Evolutionary conservation across 2,113 vertebrate species (phyloP), one percentile per base, ranked within the genome.

Genomic region (Brachyhypopomus occidentalis): DNA sequence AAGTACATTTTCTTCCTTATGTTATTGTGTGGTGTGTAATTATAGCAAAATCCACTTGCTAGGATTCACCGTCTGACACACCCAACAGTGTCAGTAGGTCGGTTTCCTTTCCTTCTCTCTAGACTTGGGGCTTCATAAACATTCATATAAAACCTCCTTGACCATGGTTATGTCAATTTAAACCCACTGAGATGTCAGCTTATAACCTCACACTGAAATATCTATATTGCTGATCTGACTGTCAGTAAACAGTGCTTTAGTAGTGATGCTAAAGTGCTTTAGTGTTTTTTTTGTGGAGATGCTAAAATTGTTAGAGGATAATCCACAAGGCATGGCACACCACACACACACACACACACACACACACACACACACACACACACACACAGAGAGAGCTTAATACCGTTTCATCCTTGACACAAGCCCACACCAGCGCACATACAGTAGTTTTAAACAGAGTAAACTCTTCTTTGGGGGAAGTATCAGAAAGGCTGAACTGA

Each of bases 271-370:
- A 22, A 66, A 63, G 52, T 62, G 12, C 45, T 14, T 52, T 14
- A 64, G 78, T 72, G 27, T 64, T 72, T 66, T 25, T 71, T 45
- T 56, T 48, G 41, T 62, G 41, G 72, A 45, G 71, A 69, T 41
- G 75, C 72, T 75, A 66, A 75, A 75, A 48, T 41, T 62, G 66
- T 82, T 27, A 55, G 60, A 59, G 19, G 67, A 82, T 82, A 77
- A 82, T 77, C 80, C 66, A 70, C 66, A 11, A 41, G 20, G 20
- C 36, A 69, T 70, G 66, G n/a, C 36, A 41, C 19, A 5, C 41
- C 36, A 41, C 19, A 5, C 41, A 45, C 9, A 11, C 41, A 45
- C 41, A 11, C 38, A 38, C 38, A 19, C 80, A 69, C 62, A 63
- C 64, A 75, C 22, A 74, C 63, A 12, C 60, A 45, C 72, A 72